Conservation (phyloP, 2,113 vertebrate genomes). For the Lampris incognitus region DNA sequence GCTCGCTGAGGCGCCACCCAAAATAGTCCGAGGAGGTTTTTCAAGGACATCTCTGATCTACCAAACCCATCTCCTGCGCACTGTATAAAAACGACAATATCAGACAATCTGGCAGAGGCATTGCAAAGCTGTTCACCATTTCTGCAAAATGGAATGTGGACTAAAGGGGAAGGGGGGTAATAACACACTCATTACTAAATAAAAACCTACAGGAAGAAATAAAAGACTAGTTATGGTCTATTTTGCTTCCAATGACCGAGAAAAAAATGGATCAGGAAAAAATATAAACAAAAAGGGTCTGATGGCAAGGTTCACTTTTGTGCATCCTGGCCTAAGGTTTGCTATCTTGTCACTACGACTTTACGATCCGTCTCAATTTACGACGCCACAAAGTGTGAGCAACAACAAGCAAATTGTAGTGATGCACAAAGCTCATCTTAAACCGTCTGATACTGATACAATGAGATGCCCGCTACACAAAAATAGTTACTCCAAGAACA, state of each 20-base stretch:
- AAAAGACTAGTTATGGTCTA: background rate
- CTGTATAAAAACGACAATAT: constrained; percentile 6
- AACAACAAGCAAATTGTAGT: constrained; percentile 24
- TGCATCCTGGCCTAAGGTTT: background rate
- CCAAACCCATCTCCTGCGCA: background rate
- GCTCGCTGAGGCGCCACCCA: constrained; percentile 8
- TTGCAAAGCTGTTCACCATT: constrained; percentile 1
- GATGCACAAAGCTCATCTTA: constrained; percentile 27
- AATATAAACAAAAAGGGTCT: background rate
- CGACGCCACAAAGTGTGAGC: constrained; percentile 1
- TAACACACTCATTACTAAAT: background rate
- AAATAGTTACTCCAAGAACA: background rate
- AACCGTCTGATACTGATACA: constrained; percentile 7
- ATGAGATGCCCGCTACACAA: constrained; percentile 20
- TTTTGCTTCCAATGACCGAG: background rate
- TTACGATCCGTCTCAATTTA: constrained; percentile 1
- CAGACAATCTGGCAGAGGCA: background rate
- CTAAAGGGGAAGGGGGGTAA: too few species aligned
- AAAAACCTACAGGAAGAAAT: background rate
- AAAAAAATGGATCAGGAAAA: background rate
- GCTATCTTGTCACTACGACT: constrained; percentile 13
- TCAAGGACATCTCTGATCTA: background rate
- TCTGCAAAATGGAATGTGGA: constrained; percentile 30
- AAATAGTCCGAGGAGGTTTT: background rate
- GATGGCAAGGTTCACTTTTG: constrained; percentile 8